Evolutionary conservation across 2,113 vertebrate species (phyloP), one percentile per base, ranked within the genome.

Genomic region (Tupaia chinensis): DNA sequence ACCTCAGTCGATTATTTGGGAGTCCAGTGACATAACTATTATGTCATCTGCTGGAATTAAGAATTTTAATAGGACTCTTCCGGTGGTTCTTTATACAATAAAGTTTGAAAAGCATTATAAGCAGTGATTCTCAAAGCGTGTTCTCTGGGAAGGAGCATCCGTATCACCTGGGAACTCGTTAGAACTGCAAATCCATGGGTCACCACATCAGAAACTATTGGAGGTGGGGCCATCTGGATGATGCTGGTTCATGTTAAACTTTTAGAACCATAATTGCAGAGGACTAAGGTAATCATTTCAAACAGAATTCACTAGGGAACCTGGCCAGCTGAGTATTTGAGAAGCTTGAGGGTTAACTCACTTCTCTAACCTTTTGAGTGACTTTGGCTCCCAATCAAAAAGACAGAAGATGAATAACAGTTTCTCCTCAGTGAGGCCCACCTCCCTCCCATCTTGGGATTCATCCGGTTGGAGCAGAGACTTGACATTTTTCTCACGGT

Each of bases 401-500:
- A 81, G 66, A n/a, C 16, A 66, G 56, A 23, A 53, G 54, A 32
- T 88, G 91, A 95, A 72, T 53, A 77, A 92, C 7, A 80, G 90
- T 56, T 56, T 93, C 79, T 97, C 44, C 87, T 96, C 22, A 87
- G 86, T 58, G 83, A 93, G 84, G 81, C 34, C 95, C 72, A 86
- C 88, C 89, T 96, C 96, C 0, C 0, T 78, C 88, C 77, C 83
- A 53, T 96, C 97, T 97, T 93, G 92, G 96, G 97, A 97, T 96
- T 96, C 94, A 97, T 98, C 97, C 89, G 60, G 58, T 80, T 23
- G 32, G 96, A 88, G 90, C 15, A 89, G 93, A 56, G 88, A 80
- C 93, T 94, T 91, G 86, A 95, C 97, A 96, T 98, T 98, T 98
- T 98, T 98, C 98, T 98, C 97, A 98, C 61, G 95, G 81, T 97